Conservation (phyloP, 1,140 invertebrate genomes). For the Polypedilum vanderplanki region DNA sequence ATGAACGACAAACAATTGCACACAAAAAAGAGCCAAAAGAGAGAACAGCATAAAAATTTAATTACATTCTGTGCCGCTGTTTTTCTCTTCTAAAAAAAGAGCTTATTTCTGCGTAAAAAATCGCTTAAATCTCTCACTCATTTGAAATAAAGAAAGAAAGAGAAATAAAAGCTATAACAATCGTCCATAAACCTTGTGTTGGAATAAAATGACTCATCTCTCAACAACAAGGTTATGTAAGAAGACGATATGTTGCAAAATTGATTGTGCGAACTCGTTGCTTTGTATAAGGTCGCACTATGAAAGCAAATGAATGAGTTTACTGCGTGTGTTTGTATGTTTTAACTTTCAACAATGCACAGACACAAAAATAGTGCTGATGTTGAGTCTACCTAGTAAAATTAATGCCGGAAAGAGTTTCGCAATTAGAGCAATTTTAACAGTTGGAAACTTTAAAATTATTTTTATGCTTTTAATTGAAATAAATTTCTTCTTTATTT, state of each 20-base stretch:
- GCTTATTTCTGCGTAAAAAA: neutral
- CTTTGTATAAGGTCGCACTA: neutral
- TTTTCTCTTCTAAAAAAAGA: neutral
- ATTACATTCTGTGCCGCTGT: neutral
- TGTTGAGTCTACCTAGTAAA: neutral
- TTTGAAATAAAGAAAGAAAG: neutral
- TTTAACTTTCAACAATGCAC: neutral
- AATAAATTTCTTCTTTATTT: neutral
- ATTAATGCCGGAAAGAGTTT: conserved; percentile 5
- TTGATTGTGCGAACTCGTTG: neutral
- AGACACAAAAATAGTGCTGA: neutral
- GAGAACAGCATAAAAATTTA: neutral
- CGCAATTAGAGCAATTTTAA: conserved; percentile 7
- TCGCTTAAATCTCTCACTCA: neutral
- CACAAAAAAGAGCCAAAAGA: neutral
- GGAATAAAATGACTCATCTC: neutral
- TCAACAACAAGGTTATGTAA: neutral
- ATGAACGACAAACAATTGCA: conserved; percentile 9
- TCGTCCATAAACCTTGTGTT: neutral
- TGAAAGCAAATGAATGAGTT: neutral
- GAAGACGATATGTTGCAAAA: conserved; percentile 12
- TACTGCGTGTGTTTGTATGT: neutral
- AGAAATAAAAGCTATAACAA: neutral
- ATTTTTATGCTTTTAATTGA: neutral
- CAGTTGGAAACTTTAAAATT: conserved; percentile 1